Conservation (phyloP, 2,888 invertebrate species). For the Dichetophora obliterata region DNA sequence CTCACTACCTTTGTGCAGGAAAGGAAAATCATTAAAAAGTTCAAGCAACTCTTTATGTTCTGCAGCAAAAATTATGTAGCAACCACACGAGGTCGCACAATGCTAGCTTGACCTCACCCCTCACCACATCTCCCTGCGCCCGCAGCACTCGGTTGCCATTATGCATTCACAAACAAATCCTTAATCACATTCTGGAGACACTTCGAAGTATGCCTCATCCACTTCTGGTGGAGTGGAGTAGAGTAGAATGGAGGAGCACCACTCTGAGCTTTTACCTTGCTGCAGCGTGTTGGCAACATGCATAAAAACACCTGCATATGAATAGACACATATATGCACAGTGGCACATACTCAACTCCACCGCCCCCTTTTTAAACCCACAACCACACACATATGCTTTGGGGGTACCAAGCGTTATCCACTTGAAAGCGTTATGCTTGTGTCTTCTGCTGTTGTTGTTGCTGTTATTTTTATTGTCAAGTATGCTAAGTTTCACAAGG, state of each 20-base stretch:
- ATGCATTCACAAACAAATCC: constrained; percentile 24
- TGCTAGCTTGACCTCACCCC: neutral
- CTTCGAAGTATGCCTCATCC: constrained; percentile 10
- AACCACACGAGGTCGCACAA: neutral
- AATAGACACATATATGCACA: too few relatives aligned
- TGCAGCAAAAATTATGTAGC: neutral
- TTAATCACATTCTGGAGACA: constrained; percentile 31
- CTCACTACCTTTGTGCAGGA: neutral
- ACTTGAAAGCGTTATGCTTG: too few relatives aligned
- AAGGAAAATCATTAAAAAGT: neutral
- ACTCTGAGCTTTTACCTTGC: constrained; percentile 17
- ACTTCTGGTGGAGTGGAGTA: neutral
- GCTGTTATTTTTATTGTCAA: too few relatives aligned
- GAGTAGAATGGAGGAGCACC: neutral
- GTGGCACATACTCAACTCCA: too few relatives aligned
- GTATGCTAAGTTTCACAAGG: too few relatives aligned
- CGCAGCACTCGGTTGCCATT: neutral
- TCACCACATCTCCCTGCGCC: neutral
- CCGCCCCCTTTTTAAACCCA: too few relatives aligned
- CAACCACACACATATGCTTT: too few relatives aligned
- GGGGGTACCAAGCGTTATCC: too few relatives aligned
- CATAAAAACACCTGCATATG: too few relatives aligned
- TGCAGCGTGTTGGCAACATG: neutral
- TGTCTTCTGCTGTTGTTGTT: too few relatives aligned
- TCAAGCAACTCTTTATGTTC: neutral